A percentile compares a stretch with the other conserved stretches of the same genome.
Evolutionary conservation across 2,797 vertebrate genomes (phyloP).

Genomic region (Ataeniobius toweri): DNA sequence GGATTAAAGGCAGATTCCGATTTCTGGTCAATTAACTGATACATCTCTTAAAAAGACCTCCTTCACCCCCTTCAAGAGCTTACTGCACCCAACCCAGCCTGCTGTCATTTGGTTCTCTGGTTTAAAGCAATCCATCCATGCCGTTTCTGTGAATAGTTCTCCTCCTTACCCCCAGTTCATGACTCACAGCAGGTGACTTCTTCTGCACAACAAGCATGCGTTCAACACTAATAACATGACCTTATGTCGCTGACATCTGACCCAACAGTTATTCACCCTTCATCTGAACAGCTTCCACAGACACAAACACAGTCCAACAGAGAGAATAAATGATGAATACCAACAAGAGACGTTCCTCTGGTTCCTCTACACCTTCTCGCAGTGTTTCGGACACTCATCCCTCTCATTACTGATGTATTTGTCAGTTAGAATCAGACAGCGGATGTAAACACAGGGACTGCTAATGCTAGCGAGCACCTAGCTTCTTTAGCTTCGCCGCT

Average conservation of each 20-base stretch:
- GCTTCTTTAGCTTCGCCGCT: conserved; percentile 29
- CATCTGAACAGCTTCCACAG: background rate
- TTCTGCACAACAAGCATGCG: background rate
- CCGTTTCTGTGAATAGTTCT: background rate
- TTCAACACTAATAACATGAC: background rate
- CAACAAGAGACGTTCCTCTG: background rate
- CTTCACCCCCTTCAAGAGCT: background rate
- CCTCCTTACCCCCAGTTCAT: background rate
- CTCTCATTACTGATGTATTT: background rate
- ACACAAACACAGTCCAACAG: background rate
- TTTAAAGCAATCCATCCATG: background rate
- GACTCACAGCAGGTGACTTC: background rate
- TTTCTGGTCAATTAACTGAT: background rate
- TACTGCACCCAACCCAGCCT: background rate
- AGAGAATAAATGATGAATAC: background rate
- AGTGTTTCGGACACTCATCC: background rate
- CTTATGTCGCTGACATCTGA: conserved; percentile 2
- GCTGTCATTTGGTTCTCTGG: background rate
- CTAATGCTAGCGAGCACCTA: conserved; percentile 35
- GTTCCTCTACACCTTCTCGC: background rate
- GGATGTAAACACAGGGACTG: conserved; percentile 37
- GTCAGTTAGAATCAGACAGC: background rate
- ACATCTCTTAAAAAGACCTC: background rate
- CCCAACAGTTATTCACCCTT: background rate
- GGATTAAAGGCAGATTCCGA: background rate